Percentiles rank a stretch among this genome's conserved stretches.
These are phyloP conservation scores for Tichodroma muraria DNA, from an alignment of 2,113 vertebrate species.

Conservation along the genomic window DNA sequence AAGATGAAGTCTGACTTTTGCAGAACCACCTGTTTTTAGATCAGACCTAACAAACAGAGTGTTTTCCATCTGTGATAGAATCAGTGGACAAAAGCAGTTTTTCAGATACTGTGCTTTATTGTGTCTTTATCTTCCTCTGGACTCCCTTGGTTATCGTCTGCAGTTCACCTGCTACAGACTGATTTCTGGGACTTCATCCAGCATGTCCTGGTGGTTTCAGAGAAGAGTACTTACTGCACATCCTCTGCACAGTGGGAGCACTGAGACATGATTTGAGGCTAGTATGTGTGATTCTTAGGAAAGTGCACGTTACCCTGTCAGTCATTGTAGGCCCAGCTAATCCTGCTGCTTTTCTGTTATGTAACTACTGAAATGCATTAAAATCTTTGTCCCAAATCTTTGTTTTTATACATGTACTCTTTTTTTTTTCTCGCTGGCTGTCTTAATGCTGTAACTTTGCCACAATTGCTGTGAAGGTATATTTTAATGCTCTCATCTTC, in stretches of 20 bases:
- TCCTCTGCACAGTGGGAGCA: not conserved
- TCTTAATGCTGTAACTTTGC: not conserved
- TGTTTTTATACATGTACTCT: not conserved
- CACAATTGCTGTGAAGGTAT: not conserved
- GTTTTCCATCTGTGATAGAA: not conserved
- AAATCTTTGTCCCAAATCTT: not conserved
- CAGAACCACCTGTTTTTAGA: not conserved
- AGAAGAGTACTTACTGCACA: not conserved
- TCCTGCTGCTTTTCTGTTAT: not conserved
- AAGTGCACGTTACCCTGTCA: not conserved
- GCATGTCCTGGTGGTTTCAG: not conserved
- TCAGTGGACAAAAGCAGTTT: not conserved
- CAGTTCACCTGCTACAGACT: not conserved
- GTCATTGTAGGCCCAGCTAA: not conserved
- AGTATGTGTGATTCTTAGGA: not conserved
- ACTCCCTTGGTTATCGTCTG: not conserved
- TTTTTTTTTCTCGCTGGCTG: not conserved
- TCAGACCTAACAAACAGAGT: not conserved
- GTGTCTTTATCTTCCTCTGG: not conserved
- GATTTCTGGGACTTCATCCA: not conserved
- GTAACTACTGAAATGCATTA: not conserved
- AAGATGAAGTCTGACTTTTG: not conserved
- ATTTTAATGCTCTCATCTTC: not conserved
- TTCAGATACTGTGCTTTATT: not conserved
- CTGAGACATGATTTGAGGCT: not conserved